phyloP scores from a whole-genome alignment of 2,888 invertebrate genomes.

The Marasmarcha lunaedactyla region DNA sequence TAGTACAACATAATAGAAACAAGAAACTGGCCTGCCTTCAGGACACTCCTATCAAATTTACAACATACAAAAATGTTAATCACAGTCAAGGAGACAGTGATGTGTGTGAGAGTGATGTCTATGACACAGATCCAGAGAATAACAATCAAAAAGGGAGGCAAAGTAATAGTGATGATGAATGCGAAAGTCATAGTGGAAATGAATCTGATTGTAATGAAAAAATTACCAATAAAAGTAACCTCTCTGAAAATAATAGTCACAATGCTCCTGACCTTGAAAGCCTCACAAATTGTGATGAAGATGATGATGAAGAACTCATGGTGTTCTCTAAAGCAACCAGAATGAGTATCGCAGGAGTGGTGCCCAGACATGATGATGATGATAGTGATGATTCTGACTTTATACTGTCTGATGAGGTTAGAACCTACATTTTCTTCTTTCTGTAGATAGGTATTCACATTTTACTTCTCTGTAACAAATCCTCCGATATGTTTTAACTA shows the following conservation, averaged over 20 bases:
- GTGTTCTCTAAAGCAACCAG: conserved; percentile 57
- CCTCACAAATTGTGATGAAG: conserved; percentile 23
- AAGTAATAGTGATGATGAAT: conserved; percentile 11
- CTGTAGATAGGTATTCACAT: too few relatives aligned
- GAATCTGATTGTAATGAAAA: conserved; percentile 7
- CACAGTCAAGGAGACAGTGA: conserved; percentile 12
- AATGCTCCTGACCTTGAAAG: conserved; percentile 6
- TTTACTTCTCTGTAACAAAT: too few relatives aligned
- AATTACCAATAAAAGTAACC: background rate
- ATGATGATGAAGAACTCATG: conserved; percentile 50
- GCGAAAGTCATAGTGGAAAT: conserved; percentile 2
- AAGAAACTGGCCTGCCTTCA: conserved; percentile 41
- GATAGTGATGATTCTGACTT: conserved; percentile 58
- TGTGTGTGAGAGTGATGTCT: conserved; percentile 15
- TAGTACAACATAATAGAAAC: conserved; percentile 39
- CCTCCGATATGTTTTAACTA: too few relatives aligned
- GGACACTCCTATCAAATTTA: conserved; percentile 44
- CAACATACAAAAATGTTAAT: conserved; percentile 9
- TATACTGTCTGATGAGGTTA: conserved; percentile 58
- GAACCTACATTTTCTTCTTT: conserved; percentile 8
- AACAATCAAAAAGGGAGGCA: conserved; percentile 8
- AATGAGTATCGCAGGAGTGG: conserved; percentile 59
- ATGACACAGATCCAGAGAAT: conserved; percentile 9
- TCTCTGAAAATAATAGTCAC: background rate
- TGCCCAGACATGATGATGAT: conserved; percentile 33